Percentiles rank a stretch among this genome's conserved stretches.
These are phyloP conservation scores for Tokudaia muenninki DNA, from an alignment of 2,797 vertebrate genomes.

Conservation along the genomic window DNA sequence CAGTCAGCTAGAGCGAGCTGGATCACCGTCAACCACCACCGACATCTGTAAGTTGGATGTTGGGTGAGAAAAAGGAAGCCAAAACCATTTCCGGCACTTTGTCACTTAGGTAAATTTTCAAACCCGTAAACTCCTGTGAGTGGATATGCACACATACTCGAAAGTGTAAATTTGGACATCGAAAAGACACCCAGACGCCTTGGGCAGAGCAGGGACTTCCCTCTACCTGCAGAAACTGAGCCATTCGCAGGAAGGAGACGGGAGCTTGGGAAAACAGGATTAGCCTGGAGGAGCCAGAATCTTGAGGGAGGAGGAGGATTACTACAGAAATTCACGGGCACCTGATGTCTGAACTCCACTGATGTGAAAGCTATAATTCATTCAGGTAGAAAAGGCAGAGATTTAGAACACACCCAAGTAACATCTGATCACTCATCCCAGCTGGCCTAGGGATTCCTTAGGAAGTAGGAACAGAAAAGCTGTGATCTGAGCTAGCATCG, in stretches of 20 bases:
- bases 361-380: rapidly evolving
- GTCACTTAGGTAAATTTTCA: rapidly evolving
- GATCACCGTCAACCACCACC: rapidly evolving
- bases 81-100: neutral
- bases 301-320: no score
- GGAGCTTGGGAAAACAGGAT: rapidly evolving
- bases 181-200: no score
- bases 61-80: neutral
- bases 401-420: rapidly evolving
- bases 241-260: rapidly evolving
- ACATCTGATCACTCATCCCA: rapidly evolving
- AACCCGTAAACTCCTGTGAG: rapidly evolving
- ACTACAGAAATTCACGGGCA: rapidly evolving
- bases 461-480: rapidly evolving
- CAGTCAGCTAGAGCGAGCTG: rapidly evolving
- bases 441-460: rapidly evolving
- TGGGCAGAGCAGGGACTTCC: neutral
- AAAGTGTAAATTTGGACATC: rapidly evolving
- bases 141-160: rapidly evolving
- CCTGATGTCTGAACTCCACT: rapidly evolving
- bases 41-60: rapidly evolving
- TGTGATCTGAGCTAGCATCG: rapidly evolving
- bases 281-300: neutral
- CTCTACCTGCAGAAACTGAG: neutral
- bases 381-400: neutral